phyloP scores from a whole-genome alignment of 2,888 invertebrate genomes.

The Rotaria sp. region DNA sequence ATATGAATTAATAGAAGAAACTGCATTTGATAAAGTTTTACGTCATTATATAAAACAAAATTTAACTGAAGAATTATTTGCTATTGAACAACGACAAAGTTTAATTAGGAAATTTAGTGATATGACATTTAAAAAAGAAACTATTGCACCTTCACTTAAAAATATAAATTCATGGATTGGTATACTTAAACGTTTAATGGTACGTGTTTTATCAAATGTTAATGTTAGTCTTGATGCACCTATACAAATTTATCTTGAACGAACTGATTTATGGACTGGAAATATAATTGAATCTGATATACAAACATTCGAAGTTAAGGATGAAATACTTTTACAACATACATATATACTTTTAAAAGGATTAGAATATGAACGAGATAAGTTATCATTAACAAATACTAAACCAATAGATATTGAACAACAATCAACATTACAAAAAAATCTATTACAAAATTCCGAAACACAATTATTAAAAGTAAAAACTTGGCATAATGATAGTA shows the following conservation, averaged over 20 bases:
- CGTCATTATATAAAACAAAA: slow-evolving; percentile 1
- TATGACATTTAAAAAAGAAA: background rate
- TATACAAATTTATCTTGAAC: slow-evolving; percentile 22
- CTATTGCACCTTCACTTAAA: background rate
- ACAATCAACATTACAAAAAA: background rate
- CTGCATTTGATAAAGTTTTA: background rate
- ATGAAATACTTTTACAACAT: background rate
- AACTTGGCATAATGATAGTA: background rate
- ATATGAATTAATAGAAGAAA: slow-evolving; percentile 27
- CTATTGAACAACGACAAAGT: background rate
- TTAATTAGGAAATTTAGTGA: background rate
- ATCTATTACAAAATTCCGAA: background rate
- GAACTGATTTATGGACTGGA: slow-evolving; percentile 18
- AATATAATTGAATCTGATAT: background rate
- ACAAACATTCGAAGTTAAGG: background rate
- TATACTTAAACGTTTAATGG: slow-evolving; percentile 19
- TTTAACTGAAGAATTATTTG: background rate
- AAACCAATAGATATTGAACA: background rate
- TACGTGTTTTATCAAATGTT: background rate
- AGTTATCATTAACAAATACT: background rate
- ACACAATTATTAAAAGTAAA: background rate
- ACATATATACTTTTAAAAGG: slow-evolving; percentile 5
- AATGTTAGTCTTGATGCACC: background rate
- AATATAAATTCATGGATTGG: background rate
- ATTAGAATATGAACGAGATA: slow-evolving; percentile 1